Conservation (phyloP, 2,888 invertebrate species). For the Caenorhabditis virilis region DNA sequence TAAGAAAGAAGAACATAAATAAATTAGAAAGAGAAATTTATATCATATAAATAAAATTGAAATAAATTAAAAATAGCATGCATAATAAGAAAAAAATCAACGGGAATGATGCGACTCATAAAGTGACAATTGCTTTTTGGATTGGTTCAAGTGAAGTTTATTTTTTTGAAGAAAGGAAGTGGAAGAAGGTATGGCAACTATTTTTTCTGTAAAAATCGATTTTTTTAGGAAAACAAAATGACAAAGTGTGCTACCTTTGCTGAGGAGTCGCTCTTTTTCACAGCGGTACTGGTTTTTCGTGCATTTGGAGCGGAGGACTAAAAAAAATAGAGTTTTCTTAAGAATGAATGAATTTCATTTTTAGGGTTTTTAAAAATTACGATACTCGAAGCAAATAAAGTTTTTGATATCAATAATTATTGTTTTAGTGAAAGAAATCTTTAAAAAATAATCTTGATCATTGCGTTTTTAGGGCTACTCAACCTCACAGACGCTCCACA, state of each 20-base stretch:
- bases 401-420: not conserved
- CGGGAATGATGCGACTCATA: not conserved
- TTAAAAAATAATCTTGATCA: not conserved
- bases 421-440: not conserved
- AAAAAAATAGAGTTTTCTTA: conserved; percentile 9
- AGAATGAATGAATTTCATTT: not conserved
- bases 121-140: conserved; percentile 4
- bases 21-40: too few relatives aligned
- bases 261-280: conserved; percentile 55
- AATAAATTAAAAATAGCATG: too few relatives aligned
- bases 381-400: not conserved
- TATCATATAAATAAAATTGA: too few relatives aligned
- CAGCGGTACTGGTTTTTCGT: conserved; percentile 64
- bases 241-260: conserved; percentile 33
- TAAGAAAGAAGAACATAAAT: too few relatives aligned
- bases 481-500: too few relatives aligned
- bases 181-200: not conserved
- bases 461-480: too few relatives aligned
- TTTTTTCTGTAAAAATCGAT: conserved; percentile 4
- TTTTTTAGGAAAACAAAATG: not conserved
- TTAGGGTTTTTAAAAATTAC: not conserved
- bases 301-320: conserved; percentile 45
- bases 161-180: too few relatives aligned
- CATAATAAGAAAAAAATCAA: too few relatives aligned
- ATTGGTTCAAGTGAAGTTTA: not conserved